Base-by-base conservation (phyloP, 1,140 invertebrate species). In the Bombyx mandarina region DNA sequence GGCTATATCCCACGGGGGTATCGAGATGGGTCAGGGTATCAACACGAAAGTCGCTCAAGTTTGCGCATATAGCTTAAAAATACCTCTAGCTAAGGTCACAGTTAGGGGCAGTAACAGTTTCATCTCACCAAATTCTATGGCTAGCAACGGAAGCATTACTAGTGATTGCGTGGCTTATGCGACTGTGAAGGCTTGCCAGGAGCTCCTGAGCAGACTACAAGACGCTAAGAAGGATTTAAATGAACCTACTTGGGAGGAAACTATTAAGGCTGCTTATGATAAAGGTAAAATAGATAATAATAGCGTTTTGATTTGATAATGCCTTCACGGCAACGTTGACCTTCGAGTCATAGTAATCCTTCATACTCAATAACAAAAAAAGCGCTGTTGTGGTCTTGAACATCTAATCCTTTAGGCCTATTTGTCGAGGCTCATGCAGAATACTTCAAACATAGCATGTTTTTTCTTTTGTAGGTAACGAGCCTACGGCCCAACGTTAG, bases 21-120 rank as follows among this genome's bases (percentile, higher is more conserved):
- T 94, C 50, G 93, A 95, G 80, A 91, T 91, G 78, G 93, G 93
- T 2, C 93, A 94, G 76, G 93, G 93, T 0, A 86, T 93, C 8
- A 90, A 94, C 54, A 92, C 82, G 0, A 93, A 93, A 65, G 73
- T 77, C 1, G 92, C 92, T 12, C 95, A 97, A 90, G 92, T 94
- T 3, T 93, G 91, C 59, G 94, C 95, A 0, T 90, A 93, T 71
- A 90, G 89, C 1, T 76, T 97, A 3, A 93, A 92, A 7, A 91
- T 97, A 50, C 91, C 93, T 12, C 60, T 96, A 51, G 89, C 92
- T 0, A 89, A 91, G 75, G 88, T 97, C 7, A 88, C 81, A 35
- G 90, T 97, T 0, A 93, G 93, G 74, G 90, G 93, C 3, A 91
- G 89, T 2, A 91, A 92, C 61, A 92, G 81, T 57, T 86, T 95